Evolutionary conservation across 2,113 vertebrate species (phyloP), one percentile per base, ranked within the genome.

Genomic region (Lynx canadensis): DNA sequence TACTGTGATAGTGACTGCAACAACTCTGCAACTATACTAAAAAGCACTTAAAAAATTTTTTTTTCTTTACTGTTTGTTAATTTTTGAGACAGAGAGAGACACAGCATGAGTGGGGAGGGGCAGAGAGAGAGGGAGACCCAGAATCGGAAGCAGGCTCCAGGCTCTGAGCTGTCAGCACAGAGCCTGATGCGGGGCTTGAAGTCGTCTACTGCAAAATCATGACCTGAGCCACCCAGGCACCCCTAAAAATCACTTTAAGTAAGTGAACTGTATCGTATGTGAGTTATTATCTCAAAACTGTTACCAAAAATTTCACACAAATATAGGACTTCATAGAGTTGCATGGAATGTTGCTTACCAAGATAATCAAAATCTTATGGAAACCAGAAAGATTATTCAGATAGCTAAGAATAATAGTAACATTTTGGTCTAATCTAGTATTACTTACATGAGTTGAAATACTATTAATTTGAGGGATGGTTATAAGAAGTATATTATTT

Each of bases 361-460:
- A 93, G 60, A 89, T 92, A 92, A 96, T 50, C 73, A 85, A 86
- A 90, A 57, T 71, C 23, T 60, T 60, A 87, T 19, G 38, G 63
- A 94, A 78, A 86, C 25, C 25, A 92, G 8, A 93, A 94, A 52
- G 19, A 89, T 71, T 92, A 88, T 50, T 92, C 36, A 41, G 50
- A 80, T 11, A 83, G 45, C 83, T 83, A 68, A 88, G 25, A 88
- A 57, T 55, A 96, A 89, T 9, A 85, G 33, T 63, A 97, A 94
- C 7, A 92, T 55, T 90, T 52, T 93, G 45, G 60, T 79, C 63
- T 95, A 92, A 80, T 89, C 63, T 60, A 74, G 55, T 29, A 87
- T 19, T n/a, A 80, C 36, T 48, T 55, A 71, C 5, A 66, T 83
- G 36, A 73, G 41, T 63, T 93, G 74, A 95, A 94, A 73, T 74